phyloP scores from a whole-genome alignment of 2,797 vertebrate species.

The Taenioides sp. region DNA sequence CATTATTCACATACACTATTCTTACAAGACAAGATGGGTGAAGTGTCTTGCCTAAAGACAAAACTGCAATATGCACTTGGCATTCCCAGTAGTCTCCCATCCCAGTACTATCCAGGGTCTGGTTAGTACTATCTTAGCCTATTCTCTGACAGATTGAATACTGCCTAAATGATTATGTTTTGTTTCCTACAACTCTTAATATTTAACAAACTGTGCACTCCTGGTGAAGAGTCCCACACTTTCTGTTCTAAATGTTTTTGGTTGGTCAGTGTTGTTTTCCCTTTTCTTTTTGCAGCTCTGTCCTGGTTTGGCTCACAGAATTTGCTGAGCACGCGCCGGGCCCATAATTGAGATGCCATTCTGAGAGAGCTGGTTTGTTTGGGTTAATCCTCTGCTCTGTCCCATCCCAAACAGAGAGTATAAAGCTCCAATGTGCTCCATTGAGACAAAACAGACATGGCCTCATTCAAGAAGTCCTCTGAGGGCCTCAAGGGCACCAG shows the following conservation, averaged over 20 bases:
- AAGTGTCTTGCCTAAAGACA: no score
- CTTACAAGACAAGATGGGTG: no score
- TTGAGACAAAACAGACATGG: constrained; percentile 66
- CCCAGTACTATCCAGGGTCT: no score
- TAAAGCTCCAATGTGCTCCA: constrained; percentile 62
- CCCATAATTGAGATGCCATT: constrained; percentile 67
- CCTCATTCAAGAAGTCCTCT: constrained; percentile 81
- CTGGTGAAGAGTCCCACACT: not conserved
- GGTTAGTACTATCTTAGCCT: no score
- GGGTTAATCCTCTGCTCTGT: constrained; percentile 67
- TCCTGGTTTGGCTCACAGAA: constrained; percentile 49
- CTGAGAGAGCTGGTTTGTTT: constrained; percentile 63
- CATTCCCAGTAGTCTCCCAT: no score
- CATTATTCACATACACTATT: no score
- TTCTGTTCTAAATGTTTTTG: not conserved
- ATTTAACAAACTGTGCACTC: not conserved
- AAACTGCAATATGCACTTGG: no score
- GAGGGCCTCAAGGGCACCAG: constrained; percentile 72
- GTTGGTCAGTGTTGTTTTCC: constrained; percentile 23
- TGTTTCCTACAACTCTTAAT: not conserved
- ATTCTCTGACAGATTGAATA: not conserved
- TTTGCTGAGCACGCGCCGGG: constrained; percentile 69
- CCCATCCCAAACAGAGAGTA: constrained; percentile 57
- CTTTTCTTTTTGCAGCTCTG: constrained; percentile 45
- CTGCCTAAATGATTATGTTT: not conserved